Evolutionary conservation across 2,797 vertebrate species (phyloP).

Genomic region (Anableps anableps): DNA sequence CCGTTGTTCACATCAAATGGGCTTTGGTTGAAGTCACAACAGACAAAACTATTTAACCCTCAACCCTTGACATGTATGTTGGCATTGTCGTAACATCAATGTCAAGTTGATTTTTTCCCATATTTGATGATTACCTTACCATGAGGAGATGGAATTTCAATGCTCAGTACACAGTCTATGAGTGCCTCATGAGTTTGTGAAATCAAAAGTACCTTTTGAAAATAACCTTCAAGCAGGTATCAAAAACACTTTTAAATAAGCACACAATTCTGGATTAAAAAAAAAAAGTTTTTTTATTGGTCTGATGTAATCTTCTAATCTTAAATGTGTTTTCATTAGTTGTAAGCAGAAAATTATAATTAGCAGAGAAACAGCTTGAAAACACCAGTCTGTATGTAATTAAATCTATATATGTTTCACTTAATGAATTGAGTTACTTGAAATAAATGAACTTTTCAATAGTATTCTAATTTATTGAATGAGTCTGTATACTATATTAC

Average conservation of each 20-base stretch:
- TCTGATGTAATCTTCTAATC: not conserved
- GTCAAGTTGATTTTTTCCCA: not conserved
- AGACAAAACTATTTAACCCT: not conserved
- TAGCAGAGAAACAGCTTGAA: not conserved
- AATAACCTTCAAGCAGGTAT: not conserved
- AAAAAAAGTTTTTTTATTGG: not conserved
- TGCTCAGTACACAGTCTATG: not conserved
- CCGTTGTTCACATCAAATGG: slow-evolving; percentile 2
- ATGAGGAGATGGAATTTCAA: not conserved
- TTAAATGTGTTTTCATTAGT: not conserved
- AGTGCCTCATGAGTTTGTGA: not conserved
- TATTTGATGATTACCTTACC: not conserved
- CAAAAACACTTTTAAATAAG: not conserved
- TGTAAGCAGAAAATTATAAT: not conserved
- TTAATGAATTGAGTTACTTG: no score
- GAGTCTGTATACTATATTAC: not conserved
- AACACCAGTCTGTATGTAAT: no score
- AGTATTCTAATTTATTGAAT: not conserved
- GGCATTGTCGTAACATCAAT: no score
- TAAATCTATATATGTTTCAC: no score
- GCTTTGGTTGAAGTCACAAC: not conserved
- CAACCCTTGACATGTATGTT: not conserved
- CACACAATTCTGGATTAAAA: not conserved
- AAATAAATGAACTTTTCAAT: no score
- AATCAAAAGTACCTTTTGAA: not conserved